phyloP scores from a whole-genome alignment of 1,140 invertebrate species.

The Bradysia coprophila region DNA sequence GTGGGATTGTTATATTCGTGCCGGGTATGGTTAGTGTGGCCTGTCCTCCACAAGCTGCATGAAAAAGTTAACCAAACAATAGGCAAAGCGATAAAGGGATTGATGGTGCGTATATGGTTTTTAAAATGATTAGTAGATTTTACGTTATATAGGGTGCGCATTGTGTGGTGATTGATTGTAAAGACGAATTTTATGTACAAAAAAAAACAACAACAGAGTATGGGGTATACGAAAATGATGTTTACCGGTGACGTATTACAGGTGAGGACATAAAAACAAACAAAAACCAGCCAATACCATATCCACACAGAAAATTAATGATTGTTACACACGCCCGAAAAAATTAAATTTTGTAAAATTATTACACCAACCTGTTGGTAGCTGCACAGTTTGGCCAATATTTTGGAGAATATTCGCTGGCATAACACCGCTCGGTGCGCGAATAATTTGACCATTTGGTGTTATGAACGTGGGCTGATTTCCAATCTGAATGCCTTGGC shows the following conservation, averaged over 20 bases:
- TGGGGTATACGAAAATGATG: too few species aligned
- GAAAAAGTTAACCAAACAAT: not conserved
- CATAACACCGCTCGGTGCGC: constrained; percentile 26
- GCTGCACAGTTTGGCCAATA: constrained; percentile 34
- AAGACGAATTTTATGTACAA: constrained; percentile 14
- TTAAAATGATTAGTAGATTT: not conserved
- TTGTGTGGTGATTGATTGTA: not conserved
- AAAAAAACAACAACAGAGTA: constrained; percentile 2
- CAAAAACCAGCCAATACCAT: too few species aligned
- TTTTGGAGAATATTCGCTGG: constrained; percentile 35
- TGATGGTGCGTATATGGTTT: too few species aligned
- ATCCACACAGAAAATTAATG: too few species aligned
- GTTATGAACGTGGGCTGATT: constrained; percentile 29
- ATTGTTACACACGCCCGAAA: too few species aligned
- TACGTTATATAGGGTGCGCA: not conserved
- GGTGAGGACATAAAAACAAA: too few species aligned
- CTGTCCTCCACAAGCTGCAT: constrained; percentile 25
- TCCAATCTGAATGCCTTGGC: constrained; percentile 19
- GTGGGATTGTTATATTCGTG: constrained; percentile 35
- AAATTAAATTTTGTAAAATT: too few species aligned
- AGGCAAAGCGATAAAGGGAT: constrained; percentile 4
- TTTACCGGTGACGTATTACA: too few species aligned
- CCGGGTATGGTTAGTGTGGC: constrained; percentile 32
- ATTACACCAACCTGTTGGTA: constrained; percentile 26
- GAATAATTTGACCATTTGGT: constrained; percentile 40